Conservation (phyloP, 92 coral and sea anemone genomes). For the Meandrina meandrites region DNA sequence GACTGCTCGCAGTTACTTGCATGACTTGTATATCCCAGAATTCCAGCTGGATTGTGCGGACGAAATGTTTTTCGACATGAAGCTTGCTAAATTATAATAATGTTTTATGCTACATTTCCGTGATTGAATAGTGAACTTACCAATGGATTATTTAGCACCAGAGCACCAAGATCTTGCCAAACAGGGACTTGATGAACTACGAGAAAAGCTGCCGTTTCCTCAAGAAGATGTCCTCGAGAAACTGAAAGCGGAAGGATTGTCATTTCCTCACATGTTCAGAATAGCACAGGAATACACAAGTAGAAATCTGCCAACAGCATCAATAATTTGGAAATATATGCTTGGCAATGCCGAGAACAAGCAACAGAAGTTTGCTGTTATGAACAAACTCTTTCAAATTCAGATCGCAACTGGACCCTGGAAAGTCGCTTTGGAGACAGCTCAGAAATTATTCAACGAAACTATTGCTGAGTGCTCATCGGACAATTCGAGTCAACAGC, state of each 20-base stretch:
- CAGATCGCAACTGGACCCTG: constrained; percentile 52
- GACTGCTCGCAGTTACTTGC: not conserved
- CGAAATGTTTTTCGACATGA: too few species aligned
- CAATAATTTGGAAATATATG: constrained; percentile 46
- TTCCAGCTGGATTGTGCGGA: not conserved
- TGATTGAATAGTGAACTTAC: not conserved
- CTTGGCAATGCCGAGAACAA: not conserved
- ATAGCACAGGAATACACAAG: constrained; percentile 28
- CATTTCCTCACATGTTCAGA: not conserved
- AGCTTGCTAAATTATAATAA: too few species aligned
- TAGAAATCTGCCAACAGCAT: constrained; percentile 42
- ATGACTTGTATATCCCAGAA: not conserved
- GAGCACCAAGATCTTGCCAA: constrained; percentile 20
- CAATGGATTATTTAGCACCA: constrained; percentile 23
- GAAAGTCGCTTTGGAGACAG: constrained; percentile 44
- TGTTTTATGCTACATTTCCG: not conserved
- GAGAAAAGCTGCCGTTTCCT: constrained; percentile 7
- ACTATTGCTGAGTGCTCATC: not conserved
- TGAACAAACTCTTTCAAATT: constrained; percentile 44
- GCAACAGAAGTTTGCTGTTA: constrained; percentile 12
- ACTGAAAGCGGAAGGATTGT: not conserved
- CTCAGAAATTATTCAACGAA: constrained; percentile 38
- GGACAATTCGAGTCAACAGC: too few species aligned
- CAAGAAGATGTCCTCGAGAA: constrained; percentile 27
- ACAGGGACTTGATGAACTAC: constrained; percentile 16